Conservation (phyloP, 2,888 invertebrate genomes). For the Hypomecis punctinalis region DNA sequence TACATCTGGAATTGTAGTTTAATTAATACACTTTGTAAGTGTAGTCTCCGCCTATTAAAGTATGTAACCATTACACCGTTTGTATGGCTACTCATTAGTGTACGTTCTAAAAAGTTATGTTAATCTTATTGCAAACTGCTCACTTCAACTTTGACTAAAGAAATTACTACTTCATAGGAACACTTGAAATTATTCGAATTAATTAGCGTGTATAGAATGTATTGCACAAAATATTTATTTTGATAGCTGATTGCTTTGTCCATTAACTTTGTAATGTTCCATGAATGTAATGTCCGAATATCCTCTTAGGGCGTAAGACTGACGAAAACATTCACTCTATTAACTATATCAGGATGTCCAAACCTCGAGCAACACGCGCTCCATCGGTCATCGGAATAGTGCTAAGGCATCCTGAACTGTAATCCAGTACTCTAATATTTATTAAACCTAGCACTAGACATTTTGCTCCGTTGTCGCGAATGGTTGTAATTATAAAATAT, state of each 20-base stretch:
- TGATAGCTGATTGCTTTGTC: constrained; percentile 47
- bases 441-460: constrained; percentile 76
- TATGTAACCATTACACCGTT: constrained; percentile 81
- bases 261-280: constrained; percentile 50
- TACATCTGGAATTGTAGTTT: constrained; percentile 83
- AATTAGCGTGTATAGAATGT: constrained; percentile 35
- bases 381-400: constrained; percentile 44
- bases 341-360: constrained; percentile 33
- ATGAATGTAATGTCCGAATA: constrained; percentile 52
- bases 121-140: constrained; percentile 68
- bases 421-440: constrained; percentile 70
- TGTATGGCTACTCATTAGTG: constrained; percentile 80
- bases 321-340: constrained; percentile 57
- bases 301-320: constrained; percentile 73
- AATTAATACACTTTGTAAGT: constrained; percentile 83
- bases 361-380: constrained; percentile 40
- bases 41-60: constrained; percentile 84
- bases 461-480: constrained; percentile 81
- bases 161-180: constrained; percentile 38
- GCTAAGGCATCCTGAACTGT: constrained; percentile 66
- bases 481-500: constrained; percentile 80
- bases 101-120: constrained; percentile 76
- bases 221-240: constrained; percentile 47
- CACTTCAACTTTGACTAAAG: constrained; percentile 47
- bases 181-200: constrained; percentile 27